A percentile compares a stretch with the other conserved stretches of the same genome.
Conservation (phyloP, 2,113 vertebrate genomes). For the Pelecanoides urinatrix region DNA sequence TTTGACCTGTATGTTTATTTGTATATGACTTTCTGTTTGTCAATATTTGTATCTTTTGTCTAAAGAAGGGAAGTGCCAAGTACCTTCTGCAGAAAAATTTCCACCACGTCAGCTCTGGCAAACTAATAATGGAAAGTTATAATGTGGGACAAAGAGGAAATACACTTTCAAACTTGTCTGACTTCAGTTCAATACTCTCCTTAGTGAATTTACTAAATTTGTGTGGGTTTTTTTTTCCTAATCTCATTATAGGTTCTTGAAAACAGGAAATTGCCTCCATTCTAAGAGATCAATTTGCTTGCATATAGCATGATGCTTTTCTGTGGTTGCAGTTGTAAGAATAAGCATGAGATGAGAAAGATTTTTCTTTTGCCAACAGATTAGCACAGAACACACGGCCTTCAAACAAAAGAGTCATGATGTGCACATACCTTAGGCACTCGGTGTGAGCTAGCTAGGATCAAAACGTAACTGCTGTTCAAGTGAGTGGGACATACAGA, state of each 20-base stretch:
- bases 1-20: not conserved
- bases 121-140: slow-evolving; percentile 10
- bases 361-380: not conserved
- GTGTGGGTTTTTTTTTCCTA: not conserved
- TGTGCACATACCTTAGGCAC: not conserved
- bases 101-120: not conserved
- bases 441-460: not conserved
- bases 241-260: slow-evolving; percentile 56
- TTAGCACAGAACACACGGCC: not conserved
- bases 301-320: not conserved
- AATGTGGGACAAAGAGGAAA: not conserved
- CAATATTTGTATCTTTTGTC: not conserved
- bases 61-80: not conserved
- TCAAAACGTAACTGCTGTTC: not conserved
- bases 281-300: slow-evolving; percentile 25
- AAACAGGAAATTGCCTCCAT: slow-evolving; percentile 64
- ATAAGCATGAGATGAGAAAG: not conserved
- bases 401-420: not conserved
- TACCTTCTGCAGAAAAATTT: not conserved
- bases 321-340: not conserved
- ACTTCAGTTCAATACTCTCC: slow-evolving; percentile 46
- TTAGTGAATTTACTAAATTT: slow-evolving; percentile 43
- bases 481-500: not conserved
- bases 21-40: not conserved
- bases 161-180: slow-evolving; percentile 27